Evolutionary conservation across 2,888 invertebrate species (phyloP).

Genomic region (Drosophila kanekoi): DNA sequence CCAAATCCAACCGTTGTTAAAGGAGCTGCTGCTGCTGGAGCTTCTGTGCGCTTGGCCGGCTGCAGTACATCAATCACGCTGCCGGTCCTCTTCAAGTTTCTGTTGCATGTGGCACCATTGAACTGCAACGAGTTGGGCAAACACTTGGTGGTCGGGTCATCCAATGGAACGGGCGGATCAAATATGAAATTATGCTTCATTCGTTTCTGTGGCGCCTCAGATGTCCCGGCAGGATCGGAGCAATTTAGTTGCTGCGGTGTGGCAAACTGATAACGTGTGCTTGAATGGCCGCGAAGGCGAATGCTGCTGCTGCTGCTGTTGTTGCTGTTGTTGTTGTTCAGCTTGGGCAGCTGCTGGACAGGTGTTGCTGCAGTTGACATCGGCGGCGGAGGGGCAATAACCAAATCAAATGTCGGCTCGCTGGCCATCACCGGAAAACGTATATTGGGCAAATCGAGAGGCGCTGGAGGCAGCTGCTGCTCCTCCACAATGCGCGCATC

Average conservation of each 20-base stretch:
- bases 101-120: constrained; percentile 70
- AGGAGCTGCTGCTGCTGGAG: background rate
- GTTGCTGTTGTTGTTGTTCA: constrained; percentile 8
- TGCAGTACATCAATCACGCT: constrained; percentile 36
- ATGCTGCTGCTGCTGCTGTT: background rate
- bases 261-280: constrained; percentile 76
- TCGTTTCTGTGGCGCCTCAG: constrained; percentile 54
- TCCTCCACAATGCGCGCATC: constrained; percentile 65
- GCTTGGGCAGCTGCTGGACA: background rate
- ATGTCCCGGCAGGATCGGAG: constrained; percentile 1
- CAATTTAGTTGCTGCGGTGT: constrained; percentile 68
- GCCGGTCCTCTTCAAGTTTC: constrained; percentile 85
- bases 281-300: background rate
- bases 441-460: constrained; percentile 86
- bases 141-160: background rate
- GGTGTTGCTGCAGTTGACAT: background rate
- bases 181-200: constrained; percentile 87
- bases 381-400: constrained; percentile 41
- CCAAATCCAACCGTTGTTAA: constrained; percentile 60
- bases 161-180: constrained; percentile 86
- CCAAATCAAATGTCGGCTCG: constrained; percentile 83
- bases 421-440: constrained; percentile 83
- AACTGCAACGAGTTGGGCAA: constrained; percentile 72
- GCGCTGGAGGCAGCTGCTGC: constrained; percentile 83
- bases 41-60: constrained; percentile 40